Evolutionary conservation across 2,888 invertebrate species (phyloP), one percentile per base, ranked within the genome.

Genomic region (Stenodera caucasica): DNA sequence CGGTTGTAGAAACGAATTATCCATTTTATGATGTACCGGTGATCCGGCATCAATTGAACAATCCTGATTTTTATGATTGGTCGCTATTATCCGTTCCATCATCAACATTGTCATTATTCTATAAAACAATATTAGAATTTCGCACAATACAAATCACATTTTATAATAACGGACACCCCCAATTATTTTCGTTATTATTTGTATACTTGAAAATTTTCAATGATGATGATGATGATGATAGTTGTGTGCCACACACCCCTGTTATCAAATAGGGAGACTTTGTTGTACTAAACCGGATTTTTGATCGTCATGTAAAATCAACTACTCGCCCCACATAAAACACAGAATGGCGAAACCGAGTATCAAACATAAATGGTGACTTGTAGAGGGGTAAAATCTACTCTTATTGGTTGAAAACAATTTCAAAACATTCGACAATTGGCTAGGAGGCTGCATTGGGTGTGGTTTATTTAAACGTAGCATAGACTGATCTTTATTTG

Each of bases 101-200:
- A 81, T 81, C 77, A 82, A 76, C 81, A 82, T 82, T 78, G 82
- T 82, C 82, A 82, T 81, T 76, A 77, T 80, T 69, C 29, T 33
- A 30, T 33, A 40, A 23, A 18, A 45, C 21, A 53, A 2, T 5
- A 6, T 18, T 7, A 54, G 2, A 37, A 26, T 35, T 26, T 23
- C 53, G 54, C 59, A 63, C 56, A 45, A 57, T 57, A n/a, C 15
- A 53, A 35, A 54, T 37, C 37, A 54, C 26, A 54, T 29, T n/a
- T 33, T 26, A 12, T 21, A 2, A 32, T 11, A 40, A 9, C 5
- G 5, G 26, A 4, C 26, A 26, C 26, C 26, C 26, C 5, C n/a
- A n/a, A n/a, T n/a, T n/a, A n/a, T n/a, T n/a, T n/a, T n/a, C n/a
- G n/a, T n/a, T n/a, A n/a, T n/a, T n/a, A n/a, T n/a, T n/a, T n/a